These are phyloP conservation scores for Ceraclea dissimilis DNA, from an alignment of 2,888 invertebrate species.

Conservation along the genomic window DNA sequence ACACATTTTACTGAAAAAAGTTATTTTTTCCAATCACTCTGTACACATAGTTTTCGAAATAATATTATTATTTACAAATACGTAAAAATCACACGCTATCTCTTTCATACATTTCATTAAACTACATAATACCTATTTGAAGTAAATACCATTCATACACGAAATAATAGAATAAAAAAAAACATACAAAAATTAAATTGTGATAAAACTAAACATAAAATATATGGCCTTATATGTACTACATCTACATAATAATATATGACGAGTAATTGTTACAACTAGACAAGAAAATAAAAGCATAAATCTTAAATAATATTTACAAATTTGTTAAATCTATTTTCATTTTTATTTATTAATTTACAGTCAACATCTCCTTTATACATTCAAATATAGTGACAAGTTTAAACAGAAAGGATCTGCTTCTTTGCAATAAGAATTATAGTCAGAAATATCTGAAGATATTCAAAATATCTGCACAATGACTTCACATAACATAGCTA, in stretches of 20 bases:
- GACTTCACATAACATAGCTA: too few species aligned
- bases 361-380: constrained; percentile 6
- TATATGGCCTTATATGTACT: constrained; percentile 24
- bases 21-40: constrained; percentile 26
- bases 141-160: constrained; percentile 12
- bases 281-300: constrained; percentile 20
- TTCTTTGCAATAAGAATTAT: too few species aligned
- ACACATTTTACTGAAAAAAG: too few species aligned
- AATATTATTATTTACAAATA: constrained; percentile 25
- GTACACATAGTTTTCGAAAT: constrained; percentile 25
- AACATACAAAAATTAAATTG: constrained; percentile 19
- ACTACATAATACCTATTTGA: not conserved
- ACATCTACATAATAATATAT: constrained; percentile 20
- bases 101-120: not conserved
- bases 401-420: too few species aligned
- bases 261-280: constrained; percentile 15
- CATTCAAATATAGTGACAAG: constrained; percentile 9
- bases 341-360: not conserved
- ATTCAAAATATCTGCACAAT: too few species aligned
- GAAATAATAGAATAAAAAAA: constrained; percentile 23
- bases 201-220: constrained; percentile 22
- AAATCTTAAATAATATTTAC: constrained; percentile 23
- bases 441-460: too few species aligned
- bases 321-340: not conserved
- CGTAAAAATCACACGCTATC: constrained; percentile 8